Conservation (phyloP, 2,113 vertebrate species). For the Phyllostomus hastatus region DNA sequence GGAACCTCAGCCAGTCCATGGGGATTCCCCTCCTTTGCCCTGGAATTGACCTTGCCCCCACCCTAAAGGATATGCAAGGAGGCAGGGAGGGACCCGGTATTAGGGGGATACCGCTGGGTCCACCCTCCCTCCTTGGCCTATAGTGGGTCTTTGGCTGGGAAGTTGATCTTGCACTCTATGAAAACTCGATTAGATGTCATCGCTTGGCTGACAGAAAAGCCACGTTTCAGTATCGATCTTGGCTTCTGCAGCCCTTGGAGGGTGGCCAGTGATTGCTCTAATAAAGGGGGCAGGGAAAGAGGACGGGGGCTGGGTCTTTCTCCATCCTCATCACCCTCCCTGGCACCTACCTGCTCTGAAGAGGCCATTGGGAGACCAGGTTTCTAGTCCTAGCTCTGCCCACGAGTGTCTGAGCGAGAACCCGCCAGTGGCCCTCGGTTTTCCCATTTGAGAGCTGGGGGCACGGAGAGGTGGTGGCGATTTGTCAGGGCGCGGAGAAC, state of each 20-base stretch:
- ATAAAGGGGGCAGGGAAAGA: neutral
- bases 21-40: neutral
- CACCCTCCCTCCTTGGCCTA: neutral
- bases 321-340: neutral
- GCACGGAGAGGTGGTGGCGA: neutral
- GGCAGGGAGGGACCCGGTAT: neutral
- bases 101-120: neutral
- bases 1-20: neutral
- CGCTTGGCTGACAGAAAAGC: conserved; percentile 34
- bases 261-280: neutral
- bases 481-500: neutral
- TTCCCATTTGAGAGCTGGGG: neutral
- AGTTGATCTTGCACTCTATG: neutral
- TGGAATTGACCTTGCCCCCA: neutral
- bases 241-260: neutral
- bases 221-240: conserved; percentile 24
- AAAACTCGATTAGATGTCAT: conserved; percentile 19
- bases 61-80: neutral
- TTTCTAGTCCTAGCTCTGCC: neutral
- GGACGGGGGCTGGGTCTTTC: neutral
- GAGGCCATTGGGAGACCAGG: neutral
- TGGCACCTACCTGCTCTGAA: neutral
- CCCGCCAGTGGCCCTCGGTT: neutral
- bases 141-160: neutral
- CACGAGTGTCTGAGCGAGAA: neutral